phyloP scores from a whole-genome alignment of 2,797 vertebrate genomes.

The Spondyliosoma cantharus region DNA sequence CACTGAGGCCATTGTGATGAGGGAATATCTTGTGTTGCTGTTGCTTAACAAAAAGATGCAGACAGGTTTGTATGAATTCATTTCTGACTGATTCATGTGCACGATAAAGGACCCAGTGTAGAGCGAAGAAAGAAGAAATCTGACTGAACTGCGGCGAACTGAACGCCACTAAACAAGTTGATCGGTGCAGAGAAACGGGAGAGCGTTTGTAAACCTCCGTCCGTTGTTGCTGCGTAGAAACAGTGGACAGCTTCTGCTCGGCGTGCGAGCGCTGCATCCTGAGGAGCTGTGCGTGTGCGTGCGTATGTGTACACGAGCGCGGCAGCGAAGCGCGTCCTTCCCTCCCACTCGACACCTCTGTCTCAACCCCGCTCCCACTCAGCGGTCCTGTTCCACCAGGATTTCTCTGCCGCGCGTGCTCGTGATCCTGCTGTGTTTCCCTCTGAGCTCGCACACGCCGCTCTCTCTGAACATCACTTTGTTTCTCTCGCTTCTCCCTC shows the following conservation, averaged over 20 bases:
- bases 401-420: conserved; percentile 53
- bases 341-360: conserved; percentile 75
- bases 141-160: neutral
- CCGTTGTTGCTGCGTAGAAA: conserved; percentile 47
- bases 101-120: neutral
- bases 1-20: conserved; percentile 24
- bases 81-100: conserved; percentile 3
- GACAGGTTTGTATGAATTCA: neutral
- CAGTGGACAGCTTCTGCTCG: conserved; percentile 42
- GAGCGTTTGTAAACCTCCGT: conserved; percentile 21
- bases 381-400: conserved; percentile 56
- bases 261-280: conserved; percentile 25
- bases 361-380: conserved; percentile 75
- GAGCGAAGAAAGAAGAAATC: neutral
- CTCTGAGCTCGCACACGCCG: too few species aligned
- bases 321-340: conserved; percentile 54
- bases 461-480: conserved; percentile 48
- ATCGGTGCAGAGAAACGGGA: neutral
- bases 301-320: conserved; percentile 33
- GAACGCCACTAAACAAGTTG: neutral
- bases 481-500: conserved; percentile 23
- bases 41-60: conserved; percentile 36
- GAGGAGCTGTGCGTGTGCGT: conserved; percentile 32
- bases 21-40: conserved; percentile 26
- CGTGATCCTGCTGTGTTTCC: conserved; percentile 53